phyloP scores from a whole-genome alignment of 2,797 vertebrate species.

The Cyprinella venusta region DNA sequence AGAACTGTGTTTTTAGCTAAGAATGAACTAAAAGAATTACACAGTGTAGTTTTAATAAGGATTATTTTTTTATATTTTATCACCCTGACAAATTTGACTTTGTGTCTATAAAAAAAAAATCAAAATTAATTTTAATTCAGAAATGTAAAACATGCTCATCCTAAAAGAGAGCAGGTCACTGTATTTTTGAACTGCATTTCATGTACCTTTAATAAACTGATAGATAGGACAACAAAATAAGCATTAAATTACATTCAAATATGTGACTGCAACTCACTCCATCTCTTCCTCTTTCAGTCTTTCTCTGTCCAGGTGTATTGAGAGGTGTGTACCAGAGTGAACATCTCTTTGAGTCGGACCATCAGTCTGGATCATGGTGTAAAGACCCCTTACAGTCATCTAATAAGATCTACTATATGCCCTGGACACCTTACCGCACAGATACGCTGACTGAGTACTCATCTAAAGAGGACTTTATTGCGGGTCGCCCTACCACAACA shows the following conservation, averaged over 20 bases:
- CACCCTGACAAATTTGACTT: not conserved
- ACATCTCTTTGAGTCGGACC: constrained; percentile 97
- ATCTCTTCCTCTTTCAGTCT: constrained; percentile 79
- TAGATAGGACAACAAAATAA: not conserved
- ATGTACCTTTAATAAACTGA: not conserved
- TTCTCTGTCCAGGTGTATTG: constrained; percentile 95
- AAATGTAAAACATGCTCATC: constrained; percentile 5
- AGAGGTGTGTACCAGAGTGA: constrained; percentile 97
- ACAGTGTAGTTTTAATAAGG: too few species aligned
- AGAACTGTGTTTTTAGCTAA: too few species aligned
- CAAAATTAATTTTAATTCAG: not conserved
- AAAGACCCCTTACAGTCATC: constrained; percentile 97
- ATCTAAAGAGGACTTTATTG: constrained; percentile 98
- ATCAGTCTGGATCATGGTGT: constrained; percentile 98
- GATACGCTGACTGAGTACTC: constrained; percentile 97
- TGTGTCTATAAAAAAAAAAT: not conserved
- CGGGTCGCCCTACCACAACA: constrained; percentile 94
- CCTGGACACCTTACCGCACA: constrained; percentile 96
- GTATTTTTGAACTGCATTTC: not conserved
- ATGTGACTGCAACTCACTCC: constrained; percentile 12
- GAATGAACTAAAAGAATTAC: too few species aligned
- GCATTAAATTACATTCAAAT: not conserved
- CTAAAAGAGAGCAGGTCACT: not conserved
- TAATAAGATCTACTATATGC: constrained; percentile 99
- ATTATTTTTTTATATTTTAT: not conserved